Base-by-base conservation (phyloP, 2,888 invertebrate species). In the Idaea biselata region DNA sequence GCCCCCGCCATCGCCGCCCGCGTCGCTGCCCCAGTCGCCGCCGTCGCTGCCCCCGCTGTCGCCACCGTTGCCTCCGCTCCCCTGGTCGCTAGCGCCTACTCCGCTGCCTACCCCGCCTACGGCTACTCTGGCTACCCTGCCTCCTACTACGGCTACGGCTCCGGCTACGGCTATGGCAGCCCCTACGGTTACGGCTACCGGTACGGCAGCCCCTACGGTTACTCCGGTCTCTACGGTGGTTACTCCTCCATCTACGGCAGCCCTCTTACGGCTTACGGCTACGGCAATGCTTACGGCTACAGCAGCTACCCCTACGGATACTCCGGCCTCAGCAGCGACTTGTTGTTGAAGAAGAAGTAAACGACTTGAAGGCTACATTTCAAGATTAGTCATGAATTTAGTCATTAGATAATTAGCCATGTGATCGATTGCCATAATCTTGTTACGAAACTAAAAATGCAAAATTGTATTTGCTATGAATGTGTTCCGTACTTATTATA, bases 291-390 rank as follows among this genome's bases (percentile, higher is more conserved):
- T 16, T 16, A 16, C 16, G 55, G 7, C 55, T 55, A 55, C 16
- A n/a, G 66, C 14, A 62, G 63, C 60, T 67, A 65, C 65, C 56
- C 67, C 58, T 16, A 1, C 11, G 18, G 44, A 6, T 17, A 25
- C 25, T 25, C 25, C 25, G 25, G 25, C 25, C 5, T 25, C 3
- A 59, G 56, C 32, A 32, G 54, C 58, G 63, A 65, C 60, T 60
- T 67, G 61, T 63, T 67, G 61, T 61, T 54, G 61, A 67, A 67
- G 65, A 67, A 67, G 67, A 67, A 67, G 67, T 67, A 60, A 67
- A 60, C 56, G 18, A 56, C 57, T 63, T 60, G 11, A 33, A 58
- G 58, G 16, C n/a, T 16, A 60, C 5, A 25, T 60, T 65, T 57
- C 61, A 60, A 60, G 58, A 61, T 63, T 65, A 65, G 65, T 65